phyloP scores from a whole-genome alignment of 2,888 invertebrate genomes.

The Tuberolachnus salignus region DNA sequence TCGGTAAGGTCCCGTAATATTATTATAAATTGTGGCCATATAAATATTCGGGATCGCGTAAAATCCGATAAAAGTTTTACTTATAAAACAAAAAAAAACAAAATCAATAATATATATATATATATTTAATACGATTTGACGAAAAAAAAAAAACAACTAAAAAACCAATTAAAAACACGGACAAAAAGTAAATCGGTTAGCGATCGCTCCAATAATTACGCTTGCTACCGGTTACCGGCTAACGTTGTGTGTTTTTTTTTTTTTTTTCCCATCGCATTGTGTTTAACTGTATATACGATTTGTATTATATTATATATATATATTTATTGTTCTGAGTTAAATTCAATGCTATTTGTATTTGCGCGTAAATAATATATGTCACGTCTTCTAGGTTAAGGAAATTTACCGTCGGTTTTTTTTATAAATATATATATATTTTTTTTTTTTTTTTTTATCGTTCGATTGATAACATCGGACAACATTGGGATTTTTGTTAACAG shows the following conservation, averaged over 20 bases:
- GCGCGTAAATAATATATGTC: background rate
- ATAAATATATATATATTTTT: no score
- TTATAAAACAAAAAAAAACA: no score
- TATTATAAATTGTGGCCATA: no score
- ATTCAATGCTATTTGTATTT: background rate
- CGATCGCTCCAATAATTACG: background rate
- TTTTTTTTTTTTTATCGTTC: slow-evolving; percentile 4
- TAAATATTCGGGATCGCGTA: no score
- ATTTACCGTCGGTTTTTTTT: background rate
- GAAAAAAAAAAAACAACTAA: background rate
- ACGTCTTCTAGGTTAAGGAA: slow-evolving; percentile 22
- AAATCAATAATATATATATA: no score
- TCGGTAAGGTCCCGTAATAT: no score
- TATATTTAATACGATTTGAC: no score
- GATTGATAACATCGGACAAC: background rate
- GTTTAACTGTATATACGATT: slow-evolving; percentile 8
- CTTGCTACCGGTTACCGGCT: no score
- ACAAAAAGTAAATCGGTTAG: background rate
- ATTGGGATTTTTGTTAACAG: no score
- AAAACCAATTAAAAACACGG: background rate
- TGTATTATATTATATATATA: background rate
- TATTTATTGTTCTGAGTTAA: slow-evolving; percentile 25
- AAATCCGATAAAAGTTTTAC: no score
- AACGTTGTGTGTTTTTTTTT: background rate
- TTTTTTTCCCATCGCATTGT: slow-evolving; percentile 6